A percentile compares a stretch with the other conserved stretches of the same genome.
Conservation (phyloP, 2,888 invertebrate species). For the Nebria brevicollis region DNA sequence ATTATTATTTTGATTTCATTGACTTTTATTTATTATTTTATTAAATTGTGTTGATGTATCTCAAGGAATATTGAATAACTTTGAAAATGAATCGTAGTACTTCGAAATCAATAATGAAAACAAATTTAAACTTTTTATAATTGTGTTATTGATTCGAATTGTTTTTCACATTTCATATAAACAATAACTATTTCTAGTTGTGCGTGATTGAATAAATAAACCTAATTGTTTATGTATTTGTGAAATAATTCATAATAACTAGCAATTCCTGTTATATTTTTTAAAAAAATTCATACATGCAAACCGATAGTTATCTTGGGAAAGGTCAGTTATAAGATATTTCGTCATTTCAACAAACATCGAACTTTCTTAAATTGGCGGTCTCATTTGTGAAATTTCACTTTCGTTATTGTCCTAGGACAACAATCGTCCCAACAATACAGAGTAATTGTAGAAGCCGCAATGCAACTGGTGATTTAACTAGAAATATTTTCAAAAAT, state of each 20-base stretch:
- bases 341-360: slow-evolving; percentile 23
- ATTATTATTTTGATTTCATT: too few relatives aligned
- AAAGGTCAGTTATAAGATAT: slow-evolving; percentile 24
- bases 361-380: neutral
- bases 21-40: too few relatives aligned
- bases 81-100: too few relatives aligned
- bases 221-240: neutral
- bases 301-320: slow-evolving; percentile 19
- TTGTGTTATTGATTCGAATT: neutral
- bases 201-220: neutral
- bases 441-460: neutral
- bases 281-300: neutral
- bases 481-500: too few relatives aligned
- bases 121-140: neutral
- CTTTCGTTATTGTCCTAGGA: neutral
- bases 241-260: neutral
- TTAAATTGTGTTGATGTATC: too few relatives aligned
- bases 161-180: neutral
- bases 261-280: neutral
- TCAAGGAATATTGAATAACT: too few relatives aligned
- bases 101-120: neutral
- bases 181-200: neutral
- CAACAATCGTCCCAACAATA: neutral
- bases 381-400: neutral
- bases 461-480: neutral